Evolutionary conservation across 2,797 vertebrate species (phyloP).

Genomic region (Epinephelus coioides): DNA sequence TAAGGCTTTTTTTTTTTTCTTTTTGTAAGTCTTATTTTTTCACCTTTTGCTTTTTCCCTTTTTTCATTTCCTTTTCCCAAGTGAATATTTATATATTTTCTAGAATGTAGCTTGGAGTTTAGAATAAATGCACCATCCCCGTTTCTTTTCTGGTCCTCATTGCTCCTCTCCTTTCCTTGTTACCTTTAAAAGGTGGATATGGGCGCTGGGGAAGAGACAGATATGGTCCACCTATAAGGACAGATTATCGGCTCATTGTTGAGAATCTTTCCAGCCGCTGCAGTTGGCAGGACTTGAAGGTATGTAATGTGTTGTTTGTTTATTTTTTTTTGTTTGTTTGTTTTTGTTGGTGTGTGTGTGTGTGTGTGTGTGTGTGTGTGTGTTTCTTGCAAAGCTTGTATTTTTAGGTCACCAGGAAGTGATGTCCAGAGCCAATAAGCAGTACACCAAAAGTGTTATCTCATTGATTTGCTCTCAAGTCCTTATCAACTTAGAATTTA

Average conservation of each 20-base stretch:
- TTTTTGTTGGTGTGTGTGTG: too few species aligned
- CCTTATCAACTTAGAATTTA: neutral
- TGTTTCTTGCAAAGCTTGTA: neutral
- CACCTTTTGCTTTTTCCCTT: constrained; percentile 59
- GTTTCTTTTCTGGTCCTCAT: constrained; percentile 65
- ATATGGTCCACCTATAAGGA: constrained; percentile 95
- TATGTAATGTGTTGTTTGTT: constrained; percentile 57
- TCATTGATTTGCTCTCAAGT: neutral
- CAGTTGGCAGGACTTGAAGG: constrained; percentile 99
- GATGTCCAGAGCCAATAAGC: neutral
- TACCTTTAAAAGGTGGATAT: constrained; percentile 94
- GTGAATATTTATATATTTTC: constrained; percentile 66
- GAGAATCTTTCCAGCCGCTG: constrained; percentile 98
- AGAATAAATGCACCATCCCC: constrained; percentile 62
- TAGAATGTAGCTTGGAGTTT: constrained; percentile 73
- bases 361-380: too few species aligned
- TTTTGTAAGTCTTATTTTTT: constrained; percentile 39
- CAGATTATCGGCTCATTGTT: constrained; percentile 98
- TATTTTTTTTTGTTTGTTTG: too few species aligned
- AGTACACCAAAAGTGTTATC: neutral
- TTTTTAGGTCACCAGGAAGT: neutral
- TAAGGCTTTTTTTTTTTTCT: constrained; percentile 26
- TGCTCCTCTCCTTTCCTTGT: constrained; percentile 76
- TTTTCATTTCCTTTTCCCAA: constrained; percentile 65
- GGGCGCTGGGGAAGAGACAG: constrained; percentile 96